Conservation (phyloP, 2,888 invertebrate genomes). For the Pristionchus japonicus region DNA sequence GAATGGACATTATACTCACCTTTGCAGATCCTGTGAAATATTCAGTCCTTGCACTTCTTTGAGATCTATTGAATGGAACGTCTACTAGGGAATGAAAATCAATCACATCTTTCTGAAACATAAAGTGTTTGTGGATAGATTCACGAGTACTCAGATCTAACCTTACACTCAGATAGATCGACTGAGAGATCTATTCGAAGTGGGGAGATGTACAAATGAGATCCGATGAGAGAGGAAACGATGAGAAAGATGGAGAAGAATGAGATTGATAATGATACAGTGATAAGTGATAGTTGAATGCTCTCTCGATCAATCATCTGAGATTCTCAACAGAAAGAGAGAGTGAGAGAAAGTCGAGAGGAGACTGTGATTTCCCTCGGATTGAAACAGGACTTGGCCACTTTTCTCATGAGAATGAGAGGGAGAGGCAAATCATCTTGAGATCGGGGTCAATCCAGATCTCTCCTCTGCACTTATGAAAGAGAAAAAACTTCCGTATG, state of each 20-base stretch:
- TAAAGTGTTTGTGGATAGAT: not conserved
- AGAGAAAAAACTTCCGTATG: conserved; percentile 2
- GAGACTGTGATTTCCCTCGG: conserved; percentile 29
- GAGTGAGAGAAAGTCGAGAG: conserved; percentile 23
- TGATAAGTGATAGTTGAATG: conserved; percentile 20
- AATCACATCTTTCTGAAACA: not conserved
- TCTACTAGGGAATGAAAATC: not conserved
- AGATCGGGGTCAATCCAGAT: conserved; percentile 38
- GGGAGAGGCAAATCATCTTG: conserved; percentile 33
- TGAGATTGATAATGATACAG: not conserved
- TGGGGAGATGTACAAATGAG: not conserved
- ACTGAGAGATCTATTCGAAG: not conserved
- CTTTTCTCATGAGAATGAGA: conserved; percentile 34
- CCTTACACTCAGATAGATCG: conserved; percentile 4
- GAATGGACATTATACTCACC: not conserved
- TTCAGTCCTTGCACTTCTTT: not conserved
- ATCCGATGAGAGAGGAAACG: not conserved
- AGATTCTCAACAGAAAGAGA: conserved; percentile 3
- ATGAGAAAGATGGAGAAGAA: not conserved
- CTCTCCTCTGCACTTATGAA: conserved; percentile 4
- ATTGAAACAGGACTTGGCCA: conserved; percentile 26
- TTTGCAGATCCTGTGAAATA: not conserved
- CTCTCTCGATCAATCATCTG: conserved; percentile 34
- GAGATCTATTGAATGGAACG: not conserved
- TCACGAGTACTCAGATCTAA: not conserved